Base-by-base conservation (phyloP, 2,888 invertebrate genomes). In the Thalpophila matura region DNA sequence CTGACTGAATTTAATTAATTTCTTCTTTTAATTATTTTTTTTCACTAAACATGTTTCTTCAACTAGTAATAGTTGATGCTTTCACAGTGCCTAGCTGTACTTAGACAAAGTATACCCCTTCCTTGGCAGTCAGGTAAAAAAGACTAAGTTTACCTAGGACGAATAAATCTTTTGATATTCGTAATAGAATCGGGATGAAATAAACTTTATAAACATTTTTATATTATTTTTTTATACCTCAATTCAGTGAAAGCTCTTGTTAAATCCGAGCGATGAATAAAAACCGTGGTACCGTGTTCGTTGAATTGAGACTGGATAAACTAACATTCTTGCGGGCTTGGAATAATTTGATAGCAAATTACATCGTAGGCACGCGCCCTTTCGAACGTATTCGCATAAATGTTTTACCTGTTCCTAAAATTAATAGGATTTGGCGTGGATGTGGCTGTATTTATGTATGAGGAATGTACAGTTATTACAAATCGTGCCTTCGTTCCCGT, bases 381-480 rank as follows among this genome's bases (percentile, higher is more conserved):
- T 26, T 63, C 33, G 14, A 51, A 56, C 42, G 7, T 7, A 16
- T 31, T 37, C 35, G 31, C 7, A 24, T 29, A 43, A 45, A 59
- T 20, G 33, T 49, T 54, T 65, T 40, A 42, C 40, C 47, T 46
- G 37, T 33, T 46, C 35, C 40, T 74, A 66, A 66, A 59, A 54
- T 51, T 46, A 40, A 54, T 73, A 59, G 35, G 24, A 54, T 55
- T 51, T 59, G 10, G n/a, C 51, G 9, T 14, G 6, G 1, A 51
- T 56, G 38, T 50, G 14, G 22, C 7, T 20, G 24, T 58, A 42
- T 42, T 27, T 47, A 38, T 46, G 20, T 58, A 46, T 16, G 29
- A 50, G 20, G 37, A 55, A 69, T 53, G 22, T 53, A 54, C 60
- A 60, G 64, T 55, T 54, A 69, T 42, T 46, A 70, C 51, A 63